Evolutionary conservation across 2,797 vertebrate genomes (phyloP).

Genomic region (Sparus aurata): DNA sequence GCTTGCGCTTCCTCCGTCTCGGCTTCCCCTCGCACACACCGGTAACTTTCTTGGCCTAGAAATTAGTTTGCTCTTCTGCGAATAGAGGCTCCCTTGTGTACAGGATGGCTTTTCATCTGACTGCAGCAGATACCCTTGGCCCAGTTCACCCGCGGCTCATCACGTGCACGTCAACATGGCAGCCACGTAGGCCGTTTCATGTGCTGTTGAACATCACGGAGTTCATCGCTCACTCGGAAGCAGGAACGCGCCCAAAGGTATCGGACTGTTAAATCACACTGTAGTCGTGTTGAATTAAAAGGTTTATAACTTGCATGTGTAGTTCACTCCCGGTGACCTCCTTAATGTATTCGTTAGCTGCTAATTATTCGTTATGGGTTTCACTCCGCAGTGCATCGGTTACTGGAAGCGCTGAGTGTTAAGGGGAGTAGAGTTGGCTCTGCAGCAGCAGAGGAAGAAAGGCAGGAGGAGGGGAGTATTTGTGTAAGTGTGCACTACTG

Average conservation of each 20-base stretch:
- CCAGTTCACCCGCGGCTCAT: slow-evolving; percentile 71
- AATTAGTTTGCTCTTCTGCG: slow-evolving; percentile 57
- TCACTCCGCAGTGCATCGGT: slow-evolving; percentile 39
- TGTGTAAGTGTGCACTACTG: slow-evolving; percentile 11
- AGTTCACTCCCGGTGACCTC: slow-evolving; percentile 18
- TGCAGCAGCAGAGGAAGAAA: slow-evolving; percentile 26
- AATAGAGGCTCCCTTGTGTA: slow-evolving; percentile 68
- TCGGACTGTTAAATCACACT: slow-evolving; percentile 30
- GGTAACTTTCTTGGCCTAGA: slow-evolving; percentile 72
- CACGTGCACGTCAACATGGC: slow-evolving; percentile 44
- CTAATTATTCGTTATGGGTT: slow-evolving; percentile 52
- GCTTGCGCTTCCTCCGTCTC: slow-evolving; percentile 27
- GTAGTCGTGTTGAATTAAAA: neutral
- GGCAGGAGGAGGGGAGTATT: slow-evolving; percentile 16
- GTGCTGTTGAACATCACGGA: slow-evolving; percentile 50
- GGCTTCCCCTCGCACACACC: slow-evolving; percentile 28
- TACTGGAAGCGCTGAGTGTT: slow-evolving; percentile 28
- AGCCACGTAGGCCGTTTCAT: slow-evolving; percentile 44
- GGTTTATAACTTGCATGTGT: slow-evolving; percentile 1
- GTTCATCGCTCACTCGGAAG: slow-evolving; percentile 23
- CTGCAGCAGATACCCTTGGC: slow-evolving; percentile 73
- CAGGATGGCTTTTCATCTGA: slow-evolving; percentile 57
- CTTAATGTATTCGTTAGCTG: slow-evolving; percentile 44
- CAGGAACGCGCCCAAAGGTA: neutral
- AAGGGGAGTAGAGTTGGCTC: slow-evolving; percentile 26